phyloP scores from a whole-genome alignment of 2,797 vertebrate species.

The Sternotherus odoratus region DNA sequence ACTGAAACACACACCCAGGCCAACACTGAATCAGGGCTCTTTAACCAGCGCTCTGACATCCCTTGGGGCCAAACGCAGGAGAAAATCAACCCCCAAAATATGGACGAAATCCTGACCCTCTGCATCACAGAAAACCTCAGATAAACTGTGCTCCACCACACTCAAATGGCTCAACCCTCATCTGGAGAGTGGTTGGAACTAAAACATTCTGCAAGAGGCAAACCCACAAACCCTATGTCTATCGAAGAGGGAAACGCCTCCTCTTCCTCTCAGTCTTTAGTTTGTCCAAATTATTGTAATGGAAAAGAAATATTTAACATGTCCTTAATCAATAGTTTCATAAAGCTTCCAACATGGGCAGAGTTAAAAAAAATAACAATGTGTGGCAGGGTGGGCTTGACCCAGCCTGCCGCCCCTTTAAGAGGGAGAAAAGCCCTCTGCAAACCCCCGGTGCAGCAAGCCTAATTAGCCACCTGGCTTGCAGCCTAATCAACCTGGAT shows the following conservation, averaged over 20 bases:
- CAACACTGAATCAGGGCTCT: neutral
- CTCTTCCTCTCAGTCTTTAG: neutral
- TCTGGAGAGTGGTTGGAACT: neutral
- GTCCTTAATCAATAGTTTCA: neutral
- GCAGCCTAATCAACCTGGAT: too few species aligned
- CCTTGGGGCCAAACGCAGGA: neutral
- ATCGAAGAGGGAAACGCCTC: neutral
- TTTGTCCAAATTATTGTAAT: neutral
- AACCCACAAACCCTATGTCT: neutral
- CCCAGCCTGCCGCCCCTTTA: too few species aligned
- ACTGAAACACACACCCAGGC: neutral
- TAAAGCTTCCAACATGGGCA: neutral
- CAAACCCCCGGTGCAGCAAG: too few species aligned
- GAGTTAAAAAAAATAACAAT: accelerated
- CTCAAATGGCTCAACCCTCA: neutral
- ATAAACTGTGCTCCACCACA: neutral
- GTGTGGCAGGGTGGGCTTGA: too few species aligned
- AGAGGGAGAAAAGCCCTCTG: too few species aligned
- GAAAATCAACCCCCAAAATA: neutral
- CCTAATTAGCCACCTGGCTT: too few species aligned
- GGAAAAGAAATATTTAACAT: neutral
- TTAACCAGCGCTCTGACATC: neutral
- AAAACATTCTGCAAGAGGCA: neutral
- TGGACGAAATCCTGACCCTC: neutral
- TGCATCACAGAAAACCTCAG: neutral